Evolutionary conservation across 2,888 invertebrate genomes (phyloP).

Genomic region (Nemurella pictetii): DNA sequence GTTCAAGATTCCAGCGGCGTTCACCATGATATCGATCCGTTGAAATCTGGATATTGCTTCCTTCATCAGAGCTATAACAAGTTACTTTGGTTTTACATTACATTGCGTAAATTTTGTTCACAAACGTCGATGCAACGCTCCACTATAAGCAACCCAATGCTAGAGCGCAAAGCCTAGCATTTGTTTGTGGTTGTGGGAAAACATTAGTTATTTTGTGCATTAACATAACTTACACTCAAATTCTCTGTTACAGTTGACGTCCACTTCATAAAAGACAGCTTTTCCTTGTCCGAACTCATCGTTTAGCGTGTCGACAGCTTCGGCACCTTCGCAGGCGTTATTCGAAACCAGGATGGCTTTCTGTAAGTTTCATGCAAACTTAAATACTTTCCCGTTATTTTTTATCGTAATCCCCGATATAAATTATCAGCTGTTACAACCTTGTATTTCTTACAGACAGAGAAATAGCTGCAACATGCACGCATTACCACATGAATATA

Average conservation of each 20-base stretch:
- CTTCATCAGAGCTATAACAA: constrained; percentile 1
- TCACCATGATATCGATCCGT: constrained; percentile 46
- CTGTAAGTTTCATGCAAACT: constrained; percentile 40
- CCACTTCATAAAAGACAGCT: constrained; percentile 56
- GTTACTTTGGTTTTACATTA: neutral
- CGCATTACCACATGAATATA: too few relatives aligned
- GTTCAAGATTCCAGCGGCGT: constrained; percentile 54
- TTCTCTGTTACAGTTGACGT: constrained; percentile 55
- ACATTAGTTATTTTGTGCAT: neutral
- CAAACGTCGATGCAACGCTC: neutral
- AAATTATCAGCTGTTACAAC: too few relatives aligned
- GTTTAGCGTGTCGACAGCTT: constrained; percentile 53
- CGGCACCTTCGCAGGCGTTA: constrained; percentile 51
- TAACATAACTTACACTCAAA: constrained; percentile 50
- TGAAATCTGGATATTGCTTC: constrained; percentile 38
- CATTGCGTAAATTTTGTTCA: too few relatives aligned
- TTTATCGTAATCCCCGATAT: neutral
- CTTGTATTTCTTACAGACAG: too few relatives aligned
- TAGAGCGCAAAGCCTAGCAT: too few relatives aligned
- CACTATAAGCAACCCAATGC: too few relatives aligned
- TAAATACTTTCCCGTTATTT: too few relatives aligned
- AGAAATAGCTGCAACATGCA: too few relatives aligned
- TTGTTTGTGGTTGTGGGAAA: too few relatives aligned
- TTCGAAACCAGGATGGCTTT: constrained; percentile 52
- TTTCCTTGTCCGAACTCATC: constrained; percentile 54